phyloP scores from a whole-genome alignment of 2,113 vertebrate species.

The Phaetusa simplex region DNA sequence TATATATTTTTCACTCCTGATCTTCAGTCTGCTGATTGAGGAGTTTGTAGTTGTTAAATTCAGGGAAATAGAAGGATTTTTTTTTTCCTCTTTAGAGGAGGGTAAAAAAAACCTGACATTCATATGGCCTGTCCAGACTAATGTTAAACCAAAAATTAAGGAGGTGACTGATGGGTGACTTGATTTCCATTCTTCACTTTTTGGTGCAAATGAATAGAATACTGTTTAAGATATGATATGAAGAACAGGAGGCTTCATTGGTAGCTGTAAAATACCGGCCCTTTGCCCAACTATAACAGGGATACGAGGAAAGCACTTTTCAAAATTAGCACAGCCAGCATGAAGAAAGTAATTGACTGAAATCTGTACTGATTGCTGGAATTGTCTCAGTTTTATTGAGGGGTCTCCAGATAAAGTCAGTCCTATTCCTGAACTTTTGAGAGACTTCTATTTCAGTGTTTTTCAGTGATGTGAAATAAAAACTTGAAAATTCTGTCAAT shows the following conservation, averaged over 20 bases:
- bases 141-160: neutral
- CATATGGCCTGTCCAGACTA: neutral
- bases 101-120: neutral
- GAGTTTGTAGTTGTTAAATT: neutral
- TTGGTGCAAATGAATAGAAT: neutral
- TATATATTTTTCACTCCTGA: neutral
- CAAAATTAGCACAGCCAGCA: neutral
- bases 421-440: neutral
- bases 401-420: neutral
- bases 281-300: too few species aligned
- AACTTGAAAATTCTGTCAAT: neutral
- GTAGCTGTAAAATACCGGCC: neutral
- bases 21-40: neutral
- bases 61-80: neutral
- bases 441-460: neutral
- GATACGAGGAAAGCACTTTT: neutral
- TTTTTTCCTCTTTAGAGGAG: neutral
- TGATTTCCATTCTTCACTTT: neutral
- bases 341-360: neutral
- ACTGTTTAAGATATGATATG: neutral
- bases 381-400: neutral
- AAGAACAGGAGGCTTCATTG: neutral
- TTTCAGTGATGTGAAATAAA: neutral
- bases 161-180: neutral
- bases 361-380: neutral